Evolutionary conservation across 1,140 invertebrate genomes (phyloP).

Genomic region (Rhopalosiphum padi): DNA sequence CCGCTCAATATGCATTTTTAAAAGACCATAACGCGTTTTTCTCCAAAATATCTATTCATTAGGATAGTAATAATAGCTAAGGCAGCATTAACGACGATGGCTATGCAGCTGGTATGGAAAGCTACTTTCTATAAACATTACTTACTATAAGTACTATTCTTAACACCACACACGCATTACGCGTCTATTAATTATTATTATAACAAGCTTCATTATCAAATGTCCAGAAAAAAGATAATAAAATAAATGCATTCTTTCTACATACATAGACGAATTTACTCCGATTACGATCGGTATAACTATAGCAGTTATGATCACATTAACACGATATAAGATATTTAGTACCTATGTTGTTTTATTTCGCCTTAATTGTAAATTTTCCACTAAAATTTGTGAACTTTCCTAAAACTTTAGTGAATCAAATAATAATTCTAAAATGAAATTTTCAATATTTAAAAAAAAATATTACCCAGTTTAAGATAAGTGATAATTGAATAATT

Average conservation of each 20-base stretch:
- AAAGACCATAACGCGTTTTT: slow-evolving; percentile 33
- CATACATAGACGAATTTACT: background rate
- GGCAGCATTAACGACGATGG: background rate
- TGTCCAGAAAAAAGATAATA: background rate
- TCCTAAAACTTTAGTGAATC: background rate
- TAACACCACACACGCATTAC: background rate
- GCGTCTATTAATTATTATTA: background rate
- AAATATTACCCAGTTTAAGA: background rate
- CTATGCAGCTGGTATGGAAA: background rate
- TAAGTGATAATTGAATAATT: background rate
- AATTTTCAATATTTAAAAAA: background rate
- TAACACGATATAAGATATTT: background rate
- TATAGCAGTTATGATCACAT: background rate
- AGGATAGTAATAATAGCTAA: background rate
- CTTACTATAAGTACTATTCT: background rate
- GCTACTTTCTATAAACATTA: slow-evolving; percentile 26
- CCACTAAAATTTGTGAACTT: background rate
- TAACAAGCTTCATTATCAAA: background rate
- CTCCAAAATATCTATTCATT: slow-evolving; percentile 30
- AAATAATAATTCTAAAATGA: background rate
- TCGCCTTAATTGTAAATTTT: background rate
- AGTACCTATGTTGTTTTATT: background rate
- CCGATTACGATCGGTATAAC: background rate
- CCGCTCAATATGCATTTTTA: slow-evolving; percentile 13
- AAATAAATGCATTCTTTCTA: background rate